phyloP scores from a whole-genome alignment of 2,113 vertebrate genomes.

The Nothobranchius kuhntae region DNA sequence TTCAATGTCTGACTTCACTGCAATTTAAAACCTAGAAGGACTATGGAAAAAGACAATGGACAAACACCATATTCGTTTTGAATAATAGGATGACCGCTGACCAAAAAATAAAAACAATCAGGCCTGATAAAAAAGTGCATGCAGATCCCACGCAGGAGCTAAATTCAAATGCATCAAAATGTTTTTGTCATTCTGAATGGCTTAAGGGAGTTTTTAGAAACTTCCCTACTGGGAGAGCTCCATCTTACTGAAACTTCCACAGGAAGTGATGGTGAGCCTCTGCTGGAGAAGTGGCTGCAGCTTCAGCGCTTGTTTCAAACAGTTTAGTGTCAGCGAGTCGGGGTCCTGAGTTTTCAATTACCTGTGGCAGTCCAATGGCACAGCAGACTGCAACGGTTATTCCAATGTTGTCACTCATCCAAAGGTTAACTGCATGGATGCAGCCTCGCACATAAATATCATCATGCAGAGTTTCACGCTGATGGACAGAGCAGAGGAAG shows the following conservation, averaged over 20 bases:
- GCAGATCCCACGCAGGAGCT: too few relatives aligned
- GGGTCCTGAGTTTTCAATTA: slow-evolving; percentile 51
- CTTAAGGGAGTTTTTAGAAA: slow-evolving; percentile 1
- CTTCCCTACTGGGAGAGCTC: too few relatives aligned
- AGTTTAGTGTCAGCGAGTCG: background rate
- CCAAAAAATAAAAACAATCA: too few relatives aligned
- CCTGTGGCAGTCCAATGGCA: slow-evolving; percentile 87
- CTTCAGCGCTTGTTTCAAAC: slow-evolving; percentile 10
- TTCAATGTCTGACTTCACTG: too few relatives aligned
- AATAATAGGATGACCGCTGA: too few relatives aligned
- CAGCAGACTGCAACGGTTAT: slow-evolving; percentile 83
- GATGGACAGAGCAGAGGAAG: slow-evolving; percentile 24
- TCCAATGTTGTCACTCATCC: slow-evolving; percentile 89
- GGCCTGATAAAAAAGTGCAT: too few relatives aligned
- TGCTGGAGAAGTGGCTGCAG: background rate
- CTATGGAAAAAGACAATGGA: too few relatives aligned
- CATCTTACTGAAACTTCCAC: background rate
- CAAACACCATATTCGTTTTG: too few relatives aligned
- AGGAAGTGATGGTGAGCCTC: background rate
- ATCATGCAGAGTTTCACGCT: slow-evolving; percentile 83
- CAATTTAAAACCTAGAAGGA: too few relatives aligned
- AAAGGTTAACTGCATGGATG: slow-evolving; percentile 88
- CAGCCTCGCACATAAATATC: slow-evolving; percentile 88
- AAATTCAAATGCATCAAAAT: too few relatives aligned
- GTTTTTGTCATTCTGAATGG: background rate